Evolutionary conservation across 1,140 invertebrate species (phyloP).

Genomic region (Nasonia vitripennis): DNA sequence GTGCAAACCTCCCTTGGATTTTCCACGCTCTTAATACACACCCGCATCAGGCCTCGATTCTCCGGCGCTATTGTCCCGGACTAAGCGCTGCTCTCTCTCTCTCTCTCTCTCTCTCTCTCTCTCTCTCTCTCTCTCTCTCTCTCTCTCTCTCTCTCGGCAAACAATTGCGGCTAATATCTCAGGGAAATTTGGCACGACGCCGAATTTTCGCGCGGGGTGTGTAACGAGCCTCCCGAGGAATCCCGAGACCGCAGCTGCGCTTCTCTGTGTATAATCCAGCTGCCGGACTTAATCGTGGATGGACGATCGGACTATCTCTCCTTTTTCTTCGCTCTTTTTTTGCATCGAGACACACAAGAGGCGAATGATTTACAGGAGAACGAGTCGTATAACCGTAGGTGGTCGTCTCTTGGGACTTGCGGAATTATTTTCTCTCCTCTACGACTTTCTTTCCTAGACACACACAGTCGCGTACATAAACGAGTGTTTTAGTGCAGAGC

Average conservation of each 20-base stretch:
- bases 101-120: too few species aligned
- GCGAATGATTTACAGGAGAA: too few species aligned
- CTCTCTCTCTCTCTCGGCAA: background rate
- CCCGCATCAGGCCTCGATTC: background rate
- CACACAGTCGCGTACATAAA: background rate
- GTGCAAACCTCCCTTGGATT: background rate
- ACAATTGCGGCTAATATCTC: slow-evolving; percentile 23
- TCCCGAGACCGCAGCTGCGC: background rate
- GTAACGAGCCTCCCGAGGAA: background rate
- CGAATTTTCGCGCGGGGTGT: background rate
- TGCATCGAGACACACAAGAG: too few species aligned
- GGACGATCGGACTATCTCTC: background rate
- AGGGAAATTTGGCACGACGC: background rate
- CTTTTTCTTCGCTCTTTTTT: background rate
- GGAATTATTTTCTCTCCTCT: background rate
- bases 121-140: background rate
- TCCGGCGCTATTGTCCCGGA: background rate
- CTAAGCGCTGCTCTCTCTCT: background rate
- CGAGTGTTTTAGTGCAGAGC: background rate
- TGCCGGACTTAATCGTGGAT: background rate
- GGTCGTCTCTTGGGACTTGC: background rate
- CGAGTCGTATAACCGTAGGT: too few species aligned
- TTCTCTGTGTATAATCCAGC: background rate
- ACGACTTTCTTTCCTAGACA: background rate
- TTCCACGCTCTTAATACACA: background rate